These are phyloP conservation scores for Passer domesticus DNA, from an alignment of 2,113 vertebrate species.

Conservation along the genomic window DNA sequence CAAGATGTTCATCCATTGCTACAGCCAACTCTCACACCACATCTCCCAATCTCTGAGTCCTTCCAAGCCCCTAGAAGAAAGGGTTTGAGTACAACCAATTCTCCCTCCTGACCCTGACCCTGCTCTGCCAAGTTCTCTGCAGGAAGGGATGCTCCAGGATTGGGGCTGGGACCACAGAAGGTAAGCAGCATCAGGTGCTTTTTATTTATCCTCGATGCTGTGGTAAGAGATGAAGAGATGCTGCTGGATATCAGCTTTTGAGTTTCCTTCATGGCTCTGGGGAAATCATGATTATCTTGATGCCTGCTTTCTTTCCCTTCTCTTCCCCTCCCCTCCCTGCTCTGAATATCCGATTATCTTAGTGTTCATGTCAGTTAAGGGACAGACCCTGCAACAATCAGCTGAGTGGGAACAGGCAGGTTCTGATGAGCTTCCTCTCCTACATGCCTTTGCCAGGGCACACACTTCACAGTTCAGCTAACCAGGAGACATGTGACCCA, in stretches of 20 bases:
- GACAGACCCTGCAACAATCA: background rate
- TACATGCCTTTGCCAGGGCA: background rate
- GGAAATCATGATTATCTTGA: conserved; percentile 46
- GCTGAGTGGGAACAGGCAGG: background rate
- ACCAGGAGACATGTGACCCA: background rate
- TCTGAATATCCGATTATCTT: conserved; percentile 18
- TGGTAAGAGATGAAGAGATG: conserved; percentile 7
- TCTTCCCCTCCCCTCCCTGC: background rate
- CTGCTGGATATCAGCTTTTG: conserved; percentile 2
- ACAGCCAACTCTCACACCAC: fast-evolving
- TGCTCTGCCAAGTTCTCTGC: background rate
- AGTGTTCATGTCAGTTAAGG: background rate
- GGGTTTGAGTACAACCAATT: background rate
- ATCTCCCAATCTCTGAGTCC: background rate
- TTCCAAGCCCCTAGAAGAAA: background rate
- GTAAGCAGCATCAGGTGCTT: background rate
- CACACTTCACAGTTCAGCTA: background rate
- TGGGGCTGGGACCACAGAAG: background rate
- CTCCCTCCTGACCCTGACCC: background rate
- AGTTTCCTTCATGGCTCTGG: background rate
- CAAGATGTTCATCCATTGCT: background rate
- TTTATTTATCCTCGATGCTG: background rate
- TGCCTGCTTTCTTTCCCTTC: background rate
- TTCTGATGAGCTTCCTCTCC: background rate
- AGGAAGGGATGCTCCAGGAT: background rate